These are phyloP conservation scores for Rhabdomys dilectus DNA, from an alignment of 2,113 vertebrate species.

Conservation along the genomic window DNA sequence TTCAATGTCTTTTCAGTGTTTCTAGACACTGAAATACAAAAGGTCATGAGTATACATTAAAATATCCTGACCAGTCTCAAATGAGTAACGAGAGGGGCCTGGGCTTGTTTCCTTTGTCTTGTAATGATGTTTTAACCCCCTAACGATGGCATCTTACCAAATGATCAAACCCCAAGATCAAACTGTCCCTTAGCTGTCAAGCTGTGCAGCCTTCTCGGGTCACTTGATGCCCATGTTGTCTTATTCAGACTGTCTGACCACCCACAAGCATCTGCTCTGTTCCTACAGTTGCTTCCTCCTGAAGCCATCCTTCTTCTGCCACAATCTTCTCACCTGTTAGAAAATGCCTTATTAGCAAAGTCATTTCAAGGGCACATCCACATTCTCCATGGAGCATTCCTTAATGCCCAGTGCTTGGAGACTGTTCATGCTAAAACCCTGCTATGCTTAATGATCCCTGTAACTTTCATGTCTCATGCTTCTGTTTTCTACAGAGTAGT, in stretches of 20 bases:
- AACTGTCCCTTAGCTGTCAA: neutral
- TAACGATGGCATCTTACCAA: neutral
- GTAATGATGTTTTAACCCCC: neutral
- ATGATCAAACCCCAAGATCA: neutral
- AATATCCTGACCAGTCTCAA: neutral
- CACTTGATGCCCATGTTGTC: accelerated
- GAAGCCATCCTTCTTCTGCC: accelerated
- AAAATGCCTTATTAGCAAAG: neutral
- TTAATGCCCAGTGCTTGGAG: neutral
- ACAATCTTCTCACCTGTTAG: neutral
- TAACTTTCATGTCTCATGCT: neutral
- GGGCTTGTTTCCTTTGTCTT: neutral
- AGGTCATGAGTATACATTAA: neutral
- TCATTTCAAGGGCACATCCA: neutral
- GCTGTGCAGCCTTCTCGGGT: neutral
- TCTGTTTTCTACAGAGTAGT: neutral
- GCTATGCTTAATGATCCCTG: neutral
- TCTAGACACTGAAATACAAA: neutral
- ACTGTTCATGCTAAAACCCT: neutral
- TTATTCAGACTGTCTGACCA: neutral
- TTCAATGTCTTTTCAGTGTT: neutral
- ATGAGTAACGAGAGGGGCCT: too few species aligned
- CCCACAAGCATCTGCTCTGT: accelerated
- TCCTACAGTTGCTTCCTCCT: neutral
- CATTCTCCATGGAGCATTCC: neutral